These are phyloP conservation scores for Gobio gobio DNA, from an alignment of 2,113 vertebrate species.

Conservation along the genomic window DNA sequence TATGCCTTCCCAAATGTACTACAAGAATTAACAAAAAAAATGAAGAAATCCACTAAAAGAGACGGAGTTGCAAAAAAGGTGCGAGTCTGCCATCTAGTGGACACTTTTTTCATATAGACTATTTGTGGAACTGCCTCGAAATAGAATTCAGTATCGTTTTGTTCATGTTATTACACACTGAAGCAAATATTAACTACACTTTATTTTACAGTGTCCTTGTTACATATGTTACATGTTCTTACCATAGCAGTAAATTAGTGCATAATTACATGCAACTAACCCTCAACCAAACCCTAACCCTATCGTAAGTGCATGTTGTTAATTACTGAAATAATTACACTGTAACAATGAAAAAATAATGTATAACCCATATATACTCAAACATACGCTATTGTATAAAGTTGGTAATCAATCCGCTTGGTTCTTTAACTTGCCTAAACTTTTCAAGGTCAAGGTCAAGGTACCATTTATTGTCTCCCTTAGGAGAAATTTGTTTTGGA, in stretches of 20 bases:
- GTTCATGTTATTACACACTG: neutral
- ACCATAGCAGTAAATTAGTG: too few species aligned
- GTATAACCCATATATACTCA: neutral
- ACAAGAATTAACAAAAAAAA: neutral
- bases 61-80: slow-evolving; percentile 12
- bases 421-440: neutral
- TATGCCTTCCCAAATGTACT: neutral
- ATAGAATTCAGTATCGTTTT: neutral
- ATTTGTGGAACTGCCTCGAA: neutral
- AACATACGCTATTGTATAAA: neutral
- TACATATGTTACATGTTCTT: too few species aligned
- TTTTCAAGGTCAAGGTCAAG: too few species aligned
- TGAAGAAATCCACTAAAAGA: neutral
- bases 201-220: too few species aligned
- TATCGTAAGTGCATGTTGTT: too few species aligned
- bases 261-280: too few species aligned
- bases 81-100: slow-evolving; percentile 64
- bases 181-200: neutral
- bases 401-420: neutral
- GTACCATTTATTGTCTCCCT: too few species aligned
- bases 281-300: too few species aligned
- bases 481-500: too few species aligned
- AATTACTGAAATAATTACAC: too few species aligned
- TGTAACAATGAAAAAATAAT: too few species aligned
- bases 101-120: too few species aligned